Conservation (phyloP, 2,113 vertebrate species). For the Menidia beryllina region DNA sequence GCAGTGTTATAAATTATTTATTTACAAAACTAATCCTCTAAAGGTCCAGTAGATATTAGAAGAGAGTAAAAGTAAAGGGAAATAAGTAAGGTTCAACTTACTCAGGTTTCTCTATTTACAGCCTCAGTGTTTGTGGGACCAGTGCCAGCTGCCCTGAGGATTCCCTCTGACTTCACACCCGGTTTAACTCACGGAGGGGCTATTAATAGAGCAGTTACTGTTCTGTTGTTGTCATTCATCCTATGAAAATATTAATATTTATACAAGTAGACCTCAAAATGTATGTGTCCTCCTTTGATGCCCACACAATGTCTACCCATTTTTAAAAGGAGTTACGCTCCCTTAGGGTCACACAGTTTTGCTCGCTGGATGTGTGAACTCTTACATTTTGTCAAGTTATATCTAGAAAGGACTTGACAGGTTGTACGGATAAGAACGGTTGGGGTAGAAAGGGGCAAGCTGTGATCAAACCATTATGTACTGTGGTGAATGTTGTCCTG, state of each 20-base stretch:
- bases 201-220: constrained; percentile 63
- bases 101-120: constrained; percentile 43
- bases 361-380: neutral
- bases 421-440: constrained; percentile 6
- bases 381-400: neutral
- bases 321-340: too few species aligned
- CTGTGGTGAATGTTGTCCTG: neutral
- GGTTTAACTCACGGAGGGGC: constrained; percentile 16
- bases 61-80: neutral
- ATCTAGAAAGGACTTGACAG: neutral
- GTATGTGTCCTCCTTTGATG: neutral
- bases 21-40: neutral
- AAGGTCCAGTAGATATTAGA: neutral
- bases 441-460: constrained; percentile 22
- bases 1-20: neutral
- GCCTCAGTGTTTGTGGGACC: constrained; percentile 15
- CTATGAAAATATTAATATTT: neutral
- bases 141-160: constrained; percentile 60
- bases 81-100: neutral
- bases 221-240: constrained; percentile 49
- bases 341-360: neutral
- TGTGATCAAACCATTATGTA: neutral
- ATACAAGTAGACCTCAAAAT: neutral
- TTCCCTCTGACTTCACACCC: constrained; percentile 53
- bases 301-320: neutral